These are phyloP conservation scores for Trilocha varians DNA, from an alignment of 2,888 invertebrate genomes.

Conservation along the genomic window DNA sequence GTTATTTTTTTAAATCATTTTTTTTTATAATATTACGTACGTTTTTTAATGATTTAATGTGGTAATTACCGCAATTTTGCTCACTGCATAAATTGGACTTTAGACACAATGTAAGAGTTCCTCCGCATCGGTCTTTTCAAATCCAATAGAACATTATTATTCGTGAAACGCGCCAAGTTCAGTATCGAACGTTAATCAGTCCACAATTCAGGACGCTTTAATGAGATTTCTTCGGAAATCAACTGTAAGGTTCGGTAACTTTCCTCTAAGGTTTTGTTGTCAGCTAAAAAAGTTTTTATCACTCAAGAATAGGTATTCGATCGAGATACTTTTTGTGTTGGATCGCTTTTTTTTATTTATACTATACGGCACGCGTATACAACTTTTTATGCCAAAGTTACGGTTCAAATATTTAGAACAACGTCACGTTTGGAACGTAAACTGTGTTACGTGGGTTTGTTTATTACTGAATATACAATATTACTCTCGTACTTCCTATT, in stretches of 20 bases:
- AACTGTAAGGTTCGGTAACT: constrained; percentile 22
- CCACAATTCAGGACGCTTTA: constrained; percentile 46
- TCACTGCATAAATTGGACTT: background rate
- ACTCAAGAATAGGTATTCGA: background rate
- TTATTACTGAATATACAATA: background rate
- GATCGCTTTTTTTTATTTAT: background rate
- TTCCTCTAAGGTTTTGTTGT: constrained; percentile 12
- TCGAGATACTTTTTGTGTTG: background rate
- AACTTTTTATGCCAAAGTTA: no score
- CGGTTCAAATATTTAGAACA: no score
- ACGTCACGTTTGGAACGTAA: no score
- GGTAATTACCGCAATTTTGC: background rate
- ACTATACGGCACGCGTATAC: background rate
- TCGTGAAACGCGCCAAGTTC: constrained; percentile 8
- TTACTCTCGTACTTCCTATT: background rate
- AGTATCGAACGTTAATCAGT: constrained; percentile 41
- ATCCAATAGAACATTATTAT: constrained; percentile 8
- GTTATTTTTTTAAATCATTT: no score
- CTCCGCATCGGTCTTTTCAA: background rate
- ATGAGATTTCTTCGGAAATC: constrained; percentile 59
- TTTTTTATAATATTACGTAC: no score
- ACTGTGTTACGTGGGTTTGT: background rate
- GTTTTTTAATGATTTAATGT: no score
- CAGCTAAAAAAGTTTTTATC: constrained; percentile 5
- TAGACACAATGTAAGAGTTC: background rate